Evolutionary conservation across 2,797 vertebrate species (phyloP).

Genomic region (Lemur catta): DNA sequence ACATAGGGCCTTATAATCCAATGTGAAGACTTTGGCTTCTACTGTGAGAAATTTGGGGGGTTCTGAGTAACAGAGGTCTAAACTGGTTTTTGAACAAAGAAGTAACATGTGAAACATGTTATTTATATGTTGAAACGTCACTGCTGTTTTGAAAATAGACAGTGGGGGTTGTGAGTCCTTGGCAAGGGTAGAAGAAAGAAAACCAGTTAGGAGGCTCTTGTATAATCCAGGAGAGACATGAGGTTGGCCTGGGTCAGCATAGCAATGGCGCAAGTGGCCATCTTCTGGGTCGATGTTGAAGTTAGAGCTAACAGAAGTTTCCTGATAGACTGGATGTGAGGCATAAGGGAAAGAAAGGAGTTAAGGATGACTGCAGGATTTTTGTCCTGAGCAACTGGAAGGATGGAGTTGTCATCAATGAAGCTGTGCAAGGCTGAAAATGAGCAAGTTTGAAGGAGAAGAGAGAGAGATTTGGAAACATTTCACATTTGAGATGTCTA

Average conservation of each 20-base stretch:
- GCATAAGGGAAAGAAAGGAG: background rate
- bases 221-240: background rate
- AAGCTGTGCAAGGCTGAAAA: background rate
- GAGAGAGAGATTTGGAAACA: background rate
- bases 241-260: too few relatives aligned
- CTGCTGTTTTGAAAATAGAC: background rate
- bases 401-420: background rate
- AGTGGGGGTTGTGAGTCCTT: background rate
- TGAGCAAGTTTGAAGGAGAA: background rate
- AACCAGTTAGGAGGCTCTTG: background rate
- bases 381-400: background rate
- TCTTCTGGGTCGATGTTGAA: background rate
- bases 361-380: background rate
- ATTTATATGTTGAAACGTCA: background rate
- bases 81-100: background rate
- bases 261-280: background rate
- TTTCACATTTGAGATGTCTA: background rate
- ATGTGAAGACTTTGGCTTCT: background rate
- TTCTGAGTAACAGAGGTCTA: background rate
- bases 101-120: background rate
- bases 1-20: background rate
- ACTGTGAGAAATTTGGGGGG: background rate
- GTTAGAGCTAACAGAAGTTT: background rate
- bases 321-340: background rate
- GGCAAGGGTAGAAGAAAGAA: background rate